These are phyloP conservation scores for Tetragonisca angustula DNA, from an alignment of 2,888 invertebrate species.

Conservation along the genomic window DNA sequence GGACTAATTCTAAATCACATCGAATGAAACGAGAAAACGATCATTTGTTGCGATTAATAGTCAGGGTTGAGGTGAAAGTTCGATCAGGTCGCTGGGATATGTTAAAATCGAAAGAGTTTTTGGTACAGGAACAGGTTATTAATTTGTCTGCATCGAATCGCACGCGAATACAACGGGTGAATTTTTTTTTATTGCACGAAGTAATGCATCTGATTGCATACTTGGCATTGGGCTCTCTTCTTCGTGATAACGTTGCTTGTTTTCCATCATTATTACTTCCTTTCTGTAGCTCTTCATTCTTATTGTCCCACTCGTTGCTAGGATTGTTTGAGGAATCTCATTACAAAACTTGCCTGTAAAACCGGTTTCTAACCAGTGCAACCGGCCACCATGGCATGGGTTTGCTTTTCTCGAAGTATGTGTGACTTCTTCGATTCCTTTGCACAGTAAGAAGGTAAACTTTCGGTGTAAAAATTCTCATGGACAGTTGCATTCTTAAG, in stretches of 20 bases:
- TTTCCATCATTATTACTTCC: conserved; percentile 42
- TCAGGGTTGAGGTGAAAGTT: neutral
- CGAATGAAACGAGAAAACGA: neutral
- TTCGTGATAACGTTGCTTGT: conserved; percentile 65
- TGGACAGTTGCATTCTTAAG: neutral
- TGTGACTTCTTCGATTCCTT: conserved; percentile 45
- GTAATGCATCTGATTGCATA: conserved; percentile 6
- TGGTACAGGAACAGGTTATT: neutral
- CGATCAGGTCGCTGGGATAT: neutral
- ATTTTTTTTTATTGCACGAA: neutral
- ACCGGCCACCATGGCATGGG: conserved; percentile 62
- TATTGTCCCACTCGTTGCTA: conserved; percentile 41
- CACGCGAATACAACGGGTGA: neutral
- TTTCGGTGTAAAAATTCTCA: conserved; percentile 32
- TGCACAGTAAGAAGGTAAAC: conserved; percentile 15
- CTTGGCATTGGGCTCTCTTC: conserved; percentile 55
- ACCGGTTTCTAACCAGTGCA: conserved; percentile 75
- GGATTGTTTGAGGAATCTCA: conserved; percentile 75
- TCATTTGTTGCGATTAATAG: neutral
- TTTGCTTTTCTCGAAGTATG: conserved; percentile 57
- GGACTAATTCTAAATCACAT: neutral
- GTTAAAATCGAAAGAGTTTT: neutral
- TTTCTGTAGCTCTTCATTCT: conserved; percentile 42
- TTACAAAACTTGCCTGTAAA: conserved; percentile 76
- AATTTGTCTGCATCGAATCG: neutral